These are phyloP conservation scores for Gadopsis bispinosus DNA, from an alignment of 2,797 vertebrate species.

Conservation along the genomic window DNA sequence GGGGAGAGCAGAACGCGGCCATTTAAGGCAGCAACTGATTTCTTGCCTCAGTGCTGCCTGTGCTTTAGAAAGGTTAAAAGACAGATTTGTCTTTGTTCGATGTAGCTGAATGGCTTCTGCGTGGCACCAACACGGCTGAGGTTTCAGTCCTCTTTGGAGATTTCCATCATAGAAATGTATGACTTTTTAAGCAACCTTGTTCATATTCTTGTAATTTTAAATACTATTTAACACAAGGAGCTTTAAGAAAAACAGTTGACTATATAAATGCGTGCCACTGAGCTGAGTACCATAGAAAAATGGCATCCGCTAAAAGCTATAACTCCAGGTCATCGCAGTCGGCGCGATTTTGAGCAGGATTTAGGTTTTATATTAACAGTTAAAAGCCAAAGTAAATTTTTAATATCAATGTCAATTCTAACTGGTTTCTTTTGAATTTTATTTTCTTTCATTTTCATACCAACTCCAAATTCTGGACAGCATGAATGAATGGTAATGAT, in stretches of 20 bases:
- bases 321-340: neutral
- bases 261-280: neutral
- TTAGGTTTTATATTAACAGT: conserved; percentile 24
- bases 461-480: neutral
- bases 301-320: neutral
- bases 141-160: neutral
- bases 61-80: neutral
- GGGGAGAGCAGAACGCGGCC: neutral
- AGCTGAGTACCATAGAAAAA: neutral
- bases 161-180: neutral
- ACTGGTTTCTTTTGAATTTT: neutral
- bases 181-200: neutral
- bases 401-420: neutral
- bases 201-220: neutral
- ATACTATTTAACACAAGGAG: conserved; percentile 4
- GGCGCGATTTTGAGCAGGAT: neutral
- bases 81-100: neutral
- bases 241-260: neutral
- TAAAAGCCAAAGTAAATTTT: conserved; percentile 1
- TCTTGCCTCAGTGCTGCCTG: neutral
- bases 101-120: neutral
- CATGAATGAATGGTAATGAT: neutral
- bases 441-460: neutral
- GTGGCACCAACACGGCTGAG: neutral
- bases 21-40: neutral